Evolutionary conservation across 2,113 vertebrate genomes (phyloP).

Genomic region (Cygnus atratus): DNA sequence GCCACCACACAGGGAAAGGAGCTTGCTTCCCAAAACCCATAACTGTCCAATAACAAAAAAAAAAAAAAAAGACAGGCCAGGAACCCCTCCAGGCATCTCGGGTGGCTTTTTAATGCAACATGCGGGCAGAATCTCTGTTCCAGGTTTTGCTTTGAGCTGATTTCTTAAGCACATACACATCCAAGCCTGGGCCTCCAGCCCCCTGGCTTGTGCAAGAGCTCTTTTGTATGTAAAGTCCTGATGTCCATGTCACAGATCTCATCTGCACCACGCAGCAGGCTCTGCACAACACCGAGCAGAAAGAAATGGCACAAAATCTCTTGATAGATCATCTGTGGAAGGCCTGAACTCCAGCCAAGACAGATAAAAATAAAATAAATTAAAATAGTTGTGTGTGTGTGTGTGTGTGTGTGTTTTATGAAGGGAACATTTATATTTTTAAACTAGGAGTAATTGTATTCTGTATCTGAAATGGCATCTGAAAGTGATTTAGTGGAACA

Average conservation of each 20-base stretch:
- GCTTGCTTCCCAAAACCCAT: background rate
- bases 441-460: slow-evolving; percentile 91
- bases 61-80: background rate
- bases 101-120: slow-evolving; percentile 67
- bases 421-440: slow-evolving; percentile 89
- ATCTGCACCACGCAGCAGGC: slow-evolving; percentile 50
- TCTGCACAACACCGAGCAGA: slow-evolving; percentile 56
- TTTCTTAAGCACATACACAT: slow-evolving; percentile 58
- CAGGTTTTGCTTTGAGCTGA: slow-evolving; percentile 38
- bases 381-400: slow-evolving; percentile 64
- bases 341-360: slow-evolving; percentile 83
- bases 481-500: slow-evolving; percentile 93
- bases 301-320: slow-evolving; percentile 78
- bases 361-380: slow-evolving; percentile 84
- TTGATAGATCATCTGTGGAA: slow-evolving; percentile 84
- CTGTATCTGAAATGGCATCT: slow-evolving; percentile 89
- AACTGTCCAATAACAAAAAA: slow-evolving; percentile 43
- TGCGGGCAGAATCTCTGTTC: slow-evolving; percentile 67
- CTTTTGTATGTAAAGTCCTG: slow-evolving; percentile 62
- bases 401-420: slow-evolving; percentile 50
- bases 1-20: background rate
- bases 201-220: slow-evolving; percentile 59
- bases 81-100: slow-evolving; percentile 47
- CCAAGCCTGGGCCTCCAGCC: slow-evolving; percentile 47
- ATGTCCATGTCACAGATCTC: slow-evolving; percentile 58